Evolutionary conservation across 1,140 invertebrate species (phyloP).

Genomic region (Hylaeus volcanicus): DNA sequence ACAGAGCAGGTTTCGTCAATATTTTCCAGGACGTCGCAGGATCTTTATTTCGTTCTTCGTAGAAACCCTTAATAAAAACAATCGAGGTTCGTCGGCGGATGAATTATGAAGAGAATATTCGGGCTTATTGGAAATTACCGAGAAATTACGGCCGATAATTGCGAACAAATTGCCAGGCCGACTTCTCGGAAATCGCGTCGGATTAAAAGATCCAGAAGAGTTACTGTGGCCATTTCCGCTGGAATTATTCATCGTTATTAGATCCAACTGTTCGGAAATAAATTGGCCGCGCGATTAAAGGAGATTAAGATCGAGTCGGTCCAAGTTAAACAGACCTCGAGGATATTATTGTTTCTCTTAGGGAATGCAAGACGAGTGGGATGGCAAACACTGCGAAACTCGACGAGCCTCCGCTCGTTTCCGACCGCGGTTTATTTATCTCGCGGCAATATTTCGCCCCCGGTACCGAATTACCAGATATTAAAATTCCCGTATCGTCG

Average conservation of each 20-base stretch:
- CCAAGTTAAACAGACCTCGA: background rate
- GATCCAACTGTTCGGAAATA: background rate
- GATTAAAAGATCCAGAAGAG: background rate
- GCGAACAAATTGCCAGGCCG: background rate
- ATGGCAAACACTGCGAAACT: too few species aligned
- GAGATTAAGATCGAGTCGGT: constrained; percentile 4
- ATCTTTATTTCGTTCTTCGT: too few species aligned
- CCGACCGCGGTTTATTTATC: too few species aligned
- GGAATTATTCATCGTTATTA: background rate
- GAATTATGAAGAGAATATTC: background rate
- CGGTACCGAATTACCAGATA: too few species aligned
- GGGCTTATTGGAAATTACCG: background rate
- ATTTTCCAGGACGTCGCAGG: too few species aligned
- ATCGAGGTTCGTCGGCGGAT: background rate
- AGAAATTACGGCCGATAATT: background rate
- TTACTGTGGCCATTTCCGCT: background rate
- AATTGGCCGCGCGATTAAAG: background rate
- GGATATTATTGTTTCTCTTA: background rate
- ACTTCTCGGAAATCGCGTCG: background rate
- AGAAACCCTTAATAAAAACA: too few species aligned
- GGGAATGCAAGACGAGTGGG: too few species aligned
- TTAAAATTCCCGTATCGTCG: too few species aligned
- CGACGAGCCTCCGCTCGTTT: too few species aligned
- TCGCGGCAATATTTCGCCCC: too few species aligned
- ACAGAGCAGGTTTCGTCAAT: too few species aligned